Base-by-base conservation (phyloP, 2,888 invertebrate genomes). In the Eudemis profundana region DNA sequence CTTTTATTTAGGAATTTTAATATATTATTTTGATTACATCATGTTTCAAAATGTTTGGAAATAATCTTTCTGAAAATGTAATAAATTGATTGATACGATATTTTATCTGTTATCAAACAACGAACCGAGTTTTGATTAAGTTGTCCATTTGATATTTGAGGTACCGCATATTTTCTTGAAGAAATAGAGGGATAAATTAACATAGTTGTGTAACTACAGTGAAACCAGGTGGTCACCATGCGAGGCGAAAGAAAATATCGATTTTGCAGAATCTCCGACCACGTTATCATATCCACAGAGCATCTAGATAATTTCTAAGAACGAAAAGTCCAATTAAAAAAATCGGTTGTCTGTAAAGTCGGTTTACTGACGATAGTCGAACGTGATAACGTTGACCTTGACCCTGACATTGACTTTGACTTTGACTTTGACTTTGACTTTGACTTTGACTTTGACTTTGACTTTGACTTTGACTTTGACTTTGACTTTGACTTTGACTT, bases 131-230 rank as follows among this genome's bases (percentile, higher is more conserved):
- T 12, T 5, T 17, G 19, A 29, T 19, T n/a, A 33, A 77, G 75
- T 76, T 76, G 76, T 81, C 75, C 80, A 69, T 60, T 57, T 66
- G 62, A 69, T 68, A 64, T 67, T 61, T 27, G 23, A 60, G 14
- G 36, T 17, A n/a, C 3, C n/a, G 10, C 12, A 38, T 19, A n/a
- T 7, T 29, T 46, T 21, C 12, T n/a, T 14, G 3, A 10, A 46
- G 46, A 21, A 5, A 14, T 51, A 53, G 15, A 2, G 0, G 15
- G 12, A 21, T 10, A 33, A 17, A 27, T 17, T 3, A 19, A 27
- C 4, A 17, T 10, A 5, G 3, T 1, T 14, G 0, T 15, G 21
- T n/a, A 19, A 27, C 5, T 40, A 27, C 33, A 44, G 63, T 53
- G 66, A 70, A 46, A 38, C 42, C 23, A 62, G 54, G 60, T 65